Evolutionary conservation across 2,797 vertebrate genomes (phyloP).

Genomic region (Ispidina picta): DNA sequence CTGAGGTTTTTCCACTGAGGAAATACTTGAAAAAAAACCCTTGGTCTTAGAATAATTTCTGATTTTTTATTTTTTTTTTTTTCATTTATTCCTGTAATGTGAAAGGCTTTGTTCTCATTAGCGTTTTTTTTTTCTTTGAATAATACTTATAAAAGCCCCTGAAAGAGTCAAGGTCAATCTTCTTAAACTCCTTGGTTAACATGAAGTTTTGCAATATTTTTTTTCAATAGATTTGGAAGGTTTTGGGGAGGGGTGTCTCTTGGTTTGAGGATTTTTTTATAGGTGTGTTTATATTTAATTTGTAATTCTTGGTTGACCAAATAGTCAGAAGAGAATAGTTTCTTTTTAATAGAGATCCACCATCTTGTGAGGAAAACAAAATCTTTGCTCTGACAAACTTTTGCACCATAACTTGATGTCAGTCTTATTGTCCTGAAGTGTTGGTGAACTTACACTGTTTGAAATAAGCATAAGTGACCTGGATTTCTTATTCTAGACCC

Average conservation of each 20-base stretch:
- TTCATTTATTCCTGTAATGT: not conserved
- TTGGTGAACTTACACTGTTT: not conserved
- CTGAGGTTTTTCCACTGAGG: not conserved
- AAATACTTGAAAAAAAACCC: conserved; percentile 21
- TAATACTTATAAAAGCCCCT: not conserved
- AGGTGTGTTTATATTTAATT: not conserved
- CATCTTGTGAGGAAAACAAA: not conserved
- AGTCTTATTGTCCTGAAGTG: not conserved
- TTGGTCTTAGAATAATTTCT: not conserved
- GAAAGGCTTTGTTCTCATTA: conserved; percentile 25
- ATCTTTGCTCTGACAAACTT: not conserved
- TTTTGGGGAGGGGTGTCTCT: not conserved
- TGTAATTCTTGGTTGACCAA: not conserved
- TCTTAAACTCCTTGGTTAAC: not conserved
- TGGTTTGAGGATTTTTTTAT: not conserved
- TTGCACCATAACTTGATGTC: not conserved
- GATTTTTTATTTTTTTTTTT: not conserved
- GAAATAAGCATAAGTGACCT: conserved; percentile 2
- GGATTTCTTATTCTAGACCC: not conserved
- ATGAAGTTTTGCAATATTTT: not conserved
- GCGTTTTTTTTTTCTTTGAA: conserved; percentile 37
- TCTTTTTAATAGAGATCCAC: not conserved
- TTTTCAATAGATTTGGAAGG: not conserved
- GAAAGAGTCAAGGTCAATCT: conserved; percentile 13
- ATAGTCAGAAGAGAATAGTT: not conserved